Conservation (phyloP, 2,888 invertebrate species). For the Drosophila barbarae region DNA sequence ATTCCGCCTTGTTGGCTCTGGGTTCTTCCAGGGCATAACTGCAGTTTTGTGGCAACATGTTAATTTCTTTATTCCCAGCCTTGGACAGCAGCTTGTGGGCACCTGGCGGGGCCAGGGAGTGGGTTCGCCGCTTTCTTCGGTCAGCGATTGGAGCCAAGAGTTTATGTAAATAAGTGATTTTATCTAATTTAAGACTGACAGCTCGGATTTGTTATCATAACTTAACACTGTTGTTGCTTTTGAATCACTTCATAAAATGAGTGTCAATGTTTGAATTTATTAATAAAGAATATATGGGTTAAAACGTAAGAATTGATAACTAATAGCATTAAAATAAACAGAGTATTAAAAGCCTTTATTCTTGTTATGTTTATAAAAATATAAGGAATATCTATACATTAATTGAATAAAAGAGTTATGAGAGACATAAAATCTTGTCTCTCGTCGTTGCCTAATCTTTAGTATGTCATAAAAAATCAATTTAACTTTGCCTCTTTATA, state of each 20-base stretch:
- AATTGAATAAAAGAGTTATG: neutral
- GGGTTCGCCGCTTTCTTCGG: conserved; percentile 25
- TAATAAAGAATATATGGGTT: neutral
- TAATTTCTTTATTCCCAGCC: conserved; percentile 65
- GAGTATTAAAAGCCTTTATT: neutral
- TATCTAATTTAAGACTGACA: conserved; percentile 24
- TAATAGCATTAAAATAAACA: neutral
- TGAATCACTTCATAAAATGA: conserved; percentile 1
- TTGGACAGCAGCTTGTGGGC: conserved; percentile 13
- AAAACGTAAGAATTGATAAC: neutral
- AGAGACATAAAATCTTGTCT: neutral
- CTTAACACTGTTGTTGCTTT: neutral
- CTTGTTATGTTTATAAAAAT: neutral
- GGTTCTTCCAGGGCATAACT: conserved; percentile 59
- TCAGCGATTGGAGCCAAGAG: neutral
- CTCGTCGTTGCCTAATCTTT: neutral
- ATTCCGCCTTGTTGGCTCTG: conserved; percentile 30
- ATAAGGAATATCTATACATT: neutral
- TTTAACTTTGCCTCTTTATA: conserved; percentile 11
- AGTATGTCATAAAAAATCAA: conserved; percentile 11
- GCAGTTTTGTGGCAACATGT: conserved; percentile 68
- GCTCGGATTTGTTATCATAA: conserved; percentile 11
- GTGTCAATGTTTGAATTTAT: neutral
- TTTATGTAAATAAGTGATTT: conserved; percentile 20
- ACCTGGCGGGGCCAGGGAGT: neutral